These are phyloP conservation scores for Sminthurinus aureus DNA, from an alignment of 2,888 invertebrate genomes.

Conservation along the genomic window DNA sequence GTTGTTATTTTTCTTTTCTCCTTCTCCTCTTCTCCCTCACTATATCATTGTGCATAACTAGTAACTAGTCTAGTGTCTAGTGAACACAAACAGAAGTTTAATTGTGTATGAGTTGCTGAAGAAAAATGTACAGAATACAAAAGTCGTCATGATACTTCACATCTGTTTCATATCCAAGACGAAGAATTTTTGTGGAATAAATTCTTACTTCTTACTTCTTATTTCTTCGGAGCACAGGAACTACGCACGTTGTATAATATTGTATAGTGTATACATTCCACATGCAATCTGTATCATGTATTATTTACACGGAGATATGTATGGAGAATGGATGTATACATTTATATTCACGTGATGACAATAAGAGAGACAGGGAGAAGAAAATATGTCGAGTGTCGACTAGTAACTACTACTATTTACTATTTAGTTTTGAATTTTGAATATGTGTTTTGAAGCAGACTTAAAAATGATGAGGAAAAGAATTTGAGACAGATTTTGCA, in stretches of 20 bases:
- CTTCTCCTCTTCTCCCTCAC: neutral
- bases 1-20: neutral
- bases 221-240: neutral
- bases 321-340: too few species aligned
- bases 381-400: neutral
- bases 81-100: constrained; percentile 24
- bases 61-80: neutral
- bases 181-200: constrained; percentile 24
- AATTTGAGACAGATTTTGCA: constrained; percentile 25
- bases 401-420: neutral
- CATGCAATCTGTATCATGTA: neutral
- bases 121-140: constrained; percentile 11
- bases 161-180: constrained; percentile 45
- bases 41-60: neutral
- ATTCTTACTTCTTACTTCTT: too few species aligned
- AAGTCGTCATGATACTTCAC: constrained; percentile 25
- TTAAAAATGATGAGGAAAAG: neutral
- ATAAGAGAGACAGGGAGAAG: neutral
- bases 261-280: too few species aligned
- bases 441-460: too few species aligned
- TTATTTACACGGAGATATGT: neutral
- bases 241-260: constrained; percentile 5
- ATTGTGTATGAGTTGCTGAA: constrained; percentile 17
- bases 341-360: neutral
- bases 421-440: too few species aligned